Evolutionary conservation across 2,888 invertebrate species (phyloP).

Genomic region (Limnephilus lunatus): DNA sequence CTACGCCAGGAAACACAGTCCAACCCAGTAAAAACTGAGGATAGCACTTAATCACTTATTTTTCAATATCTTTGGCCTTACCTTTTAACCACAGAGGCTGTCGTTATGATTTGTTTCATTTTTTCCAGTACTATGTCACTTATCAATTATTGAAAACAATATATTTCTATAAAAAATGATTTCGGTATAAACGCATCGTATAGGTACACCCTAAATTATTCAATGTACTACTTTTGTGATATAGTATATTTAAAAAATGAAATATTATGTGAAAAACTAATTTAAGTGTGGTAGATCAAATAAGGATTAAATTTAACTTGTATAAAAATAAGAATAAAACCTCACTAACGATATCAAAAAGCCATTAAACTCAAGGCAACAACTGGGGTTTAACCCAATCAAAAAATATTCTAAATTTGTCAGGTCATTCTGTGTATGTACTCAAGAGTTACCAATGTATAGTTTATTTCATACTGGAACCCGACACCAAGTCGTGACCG

Average conservation of each 20-base stretch:
- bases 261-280: neutral
- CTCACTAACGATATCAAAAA: neutral
- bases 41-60: too few relatives aligned
- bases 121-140: too few relatives aligned
- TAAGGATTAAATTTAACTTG: neutral
- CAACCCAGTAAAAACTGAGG: too few relatives aligned
- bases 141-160: too few relatives aligned
- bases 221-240: neutral
- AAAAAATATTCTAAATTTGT: constrained; percentile 25
- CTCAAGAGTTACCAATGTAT: constrained; percentile 6
- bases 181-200: neutral
- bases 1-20: too few relatives aligned
- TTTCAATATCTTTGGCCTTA: too few relatives aligned
- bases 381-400: constrained; percentile 5
- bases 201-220: too few relatives aligned
- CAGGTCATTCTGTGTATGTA: constrained; percentile 33
- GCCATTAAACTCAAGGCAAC: neutral
- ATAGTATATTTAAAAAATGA: neutral
- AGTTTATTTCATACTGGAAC: neutral
- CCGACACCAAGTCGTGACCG: constrained; percentile 24
- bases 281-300: neutral
- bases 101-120: too few relatives aligned
- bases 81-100: too few relatives aligned
- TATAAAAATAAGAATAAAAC: neutral
- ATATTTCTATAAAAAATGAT: too few relatives aligned